These are phyloP conservation scores for Dinoponera quadriceps DNA, from an alignment of 1,140 invertebrate species.

Conservation along the genomic window DNA sequence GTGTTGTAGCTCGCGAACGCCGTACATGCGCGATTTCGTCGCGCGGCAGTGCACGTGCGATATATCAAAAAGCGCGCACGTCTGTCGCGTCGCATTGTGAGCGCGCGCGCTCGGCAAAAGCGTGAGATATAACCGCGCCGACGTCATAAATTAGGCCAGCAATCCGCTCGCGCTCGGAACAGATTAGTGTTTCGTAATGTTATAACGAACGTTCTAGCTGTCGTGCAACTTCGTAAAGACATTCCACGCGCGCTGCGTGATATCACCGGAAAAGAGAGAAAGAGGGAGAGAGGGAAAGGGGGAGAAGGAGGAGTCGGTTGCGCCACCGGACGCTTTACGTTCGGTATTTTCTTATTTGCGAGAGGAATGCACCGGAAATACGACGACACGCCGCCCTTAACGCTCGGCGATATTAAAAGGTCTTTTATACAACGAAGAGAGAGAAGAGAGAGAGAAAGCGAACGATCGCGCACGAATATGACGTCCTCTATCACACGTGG, in stretches of 20 bases:
- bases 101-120: constrained; percentile 37
- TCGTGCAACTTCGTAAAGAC: constrained; percentile 52
- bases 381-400: constrained; percentile 36
- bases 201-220: constrained; percentile 16
- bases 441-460: no score
- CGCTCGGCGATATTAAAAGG: constrained; percentile 48
- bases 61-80: constrained; percentile 40
- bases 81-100: constrained; percentile 33
- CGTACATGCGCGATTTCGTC: background rate
- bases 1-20: constrained; percentile 17
- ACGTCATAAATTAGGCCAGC: constrained; percentile 44
- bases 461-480: no score
- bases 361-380: constrained; percentile 37
- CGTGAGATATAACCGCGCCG: constrained; percentile 28
- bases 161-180: constrained; percentile 23
- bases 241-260: constrained; percentile 26
- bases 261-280: constrained; percentile 5
- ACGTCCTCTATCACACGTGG: no score
- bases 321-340: constrained; percentile 28
- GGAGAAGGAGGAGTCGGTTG: no score
- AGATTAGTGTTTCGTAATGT: constrained; percentile 50
- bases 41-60: background rate
- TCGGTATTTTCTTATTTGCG: constrained; percentile 54
- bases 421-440: constrained; percentile 26
- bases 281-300: background rate